Conservation (phyloP, 2,797 vertebrate species). For the Gymnoscopelus microlampas region DNA sequence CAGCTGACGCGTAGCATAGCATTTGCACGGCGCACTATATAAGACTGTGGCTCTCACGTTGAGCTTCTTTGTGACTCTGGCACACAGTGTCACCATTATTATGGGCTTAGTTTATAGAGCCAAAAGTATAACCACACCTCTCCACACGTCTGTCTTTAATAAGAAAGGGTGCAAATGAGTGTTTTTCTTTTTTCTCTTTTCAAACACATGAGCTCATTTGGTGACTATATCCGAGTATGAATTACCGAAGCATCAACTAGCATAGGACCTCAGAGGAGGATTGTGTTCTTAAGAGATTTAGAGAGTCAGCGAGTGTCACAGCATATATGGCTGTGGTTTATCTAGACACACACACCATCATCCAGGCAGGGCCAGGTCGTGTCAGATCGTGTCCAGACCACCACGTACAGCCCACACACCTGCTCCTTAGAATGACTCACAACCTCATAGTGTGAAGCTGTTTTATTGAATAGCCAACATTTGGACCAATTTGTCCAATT, state of each 20-base stretch:
- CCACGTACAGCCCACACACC: slow-evolving; percentile 22
- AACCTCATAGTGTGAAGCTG: not conserved
- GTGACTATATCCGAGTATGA: slow-evolving; percentile 12
- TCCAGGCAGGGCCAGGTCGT: slow-evolving; percentile 24
- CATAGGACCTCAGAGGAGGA: slow-evolving; percentile 19
- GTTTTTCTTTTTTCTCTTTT: too few relatives aligned
- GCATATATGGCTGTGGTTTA: slow-evolving; percentile 40
- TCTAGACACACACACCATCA: slow-evolving; percentile 16
- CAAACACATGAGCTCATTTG: not conserved
- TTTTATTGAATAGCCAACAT: not conserved
- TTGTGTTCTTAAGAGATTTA: slow-evolving; percentile 15
- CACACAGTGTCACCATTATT: too few relatives aligned
- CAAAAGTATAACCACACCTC: not conserved
- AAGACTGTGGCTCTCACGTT: not conserved
- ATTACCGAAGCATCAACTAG: slow-evolving; percentile 22
- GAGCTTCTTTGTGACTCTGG: not conserved
- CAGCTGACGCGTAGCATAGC: too few relatives aligned
- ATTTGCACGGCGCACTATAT: too few relatives aligned
- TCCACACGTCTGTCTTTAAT: not conserved
- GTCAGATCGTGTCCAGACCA: slow-evolving; percentile 61
- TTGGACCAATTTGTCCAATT: not conserved
- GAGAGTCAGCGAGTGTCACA: slow-evolving; percentile 38
- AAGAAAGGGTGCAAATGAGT: not conserved
- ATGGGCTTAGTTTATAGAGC: not conserved
- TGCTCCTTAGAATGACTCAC: slow-evolving; percentile 38